A percentile compares a stretch with the other conserved stretches of the same genome.
phyloP scores from a whole-genome alignment of 2,797 vertebrate genomes.

The Acrocephalus scirpaceus region DNA sequence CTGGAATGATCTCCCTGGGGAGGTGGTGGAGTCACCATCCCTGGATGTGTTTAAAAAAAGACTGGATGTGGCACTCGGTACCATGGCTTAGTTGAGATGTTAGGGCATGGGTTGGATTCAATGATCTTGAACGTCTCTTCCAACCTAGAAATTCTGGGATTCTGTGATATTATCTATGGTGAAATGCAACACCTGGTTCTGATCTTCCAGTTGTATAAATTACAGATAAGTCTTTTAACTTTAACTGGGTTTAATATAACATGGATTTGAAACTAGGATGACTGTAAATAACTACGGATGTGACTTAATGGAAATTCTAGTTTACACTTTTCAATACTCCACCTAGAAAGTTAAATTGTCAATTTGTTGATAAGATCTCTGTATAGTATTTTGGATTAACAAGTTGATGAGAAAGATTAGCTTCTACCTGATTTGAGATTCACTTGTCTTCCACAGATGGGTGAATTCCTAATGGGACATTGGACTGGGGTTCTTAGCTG shows the following conservation, averaged over 20 bases:
- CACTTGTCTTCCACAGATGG: not conserved
- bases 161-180: not conserved
- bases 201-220: not conserved
- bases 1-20: accelerated
- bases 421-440: not conserved
- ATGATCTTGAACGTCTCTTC: not conserved
- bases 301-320: not conserved
- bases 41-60: not conserved
- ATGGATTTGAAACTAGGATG: not conserved
- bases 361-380: not conserved
- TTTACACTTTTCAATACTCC: not conserved
- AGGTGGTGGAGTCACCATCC: not conserved
- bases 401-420: not conserved
- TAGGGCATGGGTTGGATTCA: not conserved
- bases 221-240: not conserved
- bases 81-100: too few relatives aligned
- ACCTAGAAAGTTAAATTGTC: not conserved
- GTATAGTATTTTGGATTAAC: not conserved
- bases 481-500: not conserved
- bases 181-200: not conserved
- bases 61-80: not conserved
- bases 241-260: not conserved
- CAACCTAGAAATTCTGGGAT: not conserved
- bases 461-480: not conserved
- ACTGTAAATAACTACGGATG: not conserved